Evolutionary conservation across 2,113 vertebrate genomes (phyloP).

Genomic region (Baryphthengus martii): DNA sequence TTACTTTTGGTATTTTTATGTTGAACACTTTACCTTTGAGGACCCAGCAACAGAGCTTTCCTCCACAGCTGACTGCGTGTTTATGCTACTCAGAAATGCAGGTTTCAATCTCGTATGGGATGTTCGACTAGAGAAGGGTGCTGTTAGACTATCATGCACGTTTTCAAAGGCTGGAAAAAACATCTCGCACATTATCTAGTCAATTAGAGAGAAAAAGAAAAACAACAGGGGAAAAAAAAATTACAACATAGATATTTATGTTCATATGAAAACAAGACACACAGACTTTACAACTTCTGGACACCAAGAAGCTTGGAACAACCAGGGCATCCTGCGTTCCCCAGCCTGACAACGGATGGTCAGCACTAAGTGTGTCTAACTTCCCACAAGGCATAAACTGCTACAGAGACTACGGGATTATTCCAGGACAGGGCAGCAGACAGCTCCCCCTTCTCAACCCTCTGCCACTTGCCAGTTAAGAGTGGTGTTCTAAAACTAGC

Average conservation of each 20-base stretch:
- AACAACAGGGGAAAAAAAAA: not conserved
- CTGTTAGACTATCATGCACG: slow-evolving; percentile 72
- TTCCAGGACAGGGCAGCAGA: not conserved
- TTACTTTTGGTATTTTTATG: not conserved
- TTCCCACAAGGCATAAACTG: not conserved
- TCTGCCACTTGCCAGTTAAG: not conserved
- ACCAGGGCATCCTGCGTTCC: not conserved
- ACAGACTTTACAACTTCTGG: not conserved
- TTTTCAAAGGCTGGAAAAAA: slow-evolving; percentile 89
- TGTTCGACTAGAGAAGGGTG: slow-evolving; percentile 75
- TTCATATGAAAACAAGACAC: not conserved
- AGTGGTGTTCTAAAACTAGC: not conserved
- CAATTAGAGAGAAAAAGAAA: not conserved
- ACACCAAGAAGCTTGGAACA: not conserved
- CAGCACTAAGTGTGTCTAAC: not conserved
- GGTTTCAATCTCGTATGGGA: slow-evolving; percentile 79
- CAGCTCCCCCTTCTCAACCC: not conserved
- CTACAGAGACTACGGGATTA: not conserved
- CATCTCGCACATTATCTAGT: slow-evolving; percentile 87
- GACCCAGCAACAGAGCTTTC: slow-evolving; percentile 63
- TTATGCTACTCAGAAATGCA: slow-evolving; percentile 74
- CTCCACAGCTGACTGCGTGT: slow-evolving; percentile 52
- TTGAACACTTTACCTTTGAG: slow-evolving; percentile 75
- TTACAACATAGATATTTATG: not conserved
- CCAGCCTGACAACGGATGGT: not conserved